These are phyloP conservation scores for Cosmia trapezina DNA, from an alignment of 2,888 invertebrate species.

Conservation along the genomic window DNA sequence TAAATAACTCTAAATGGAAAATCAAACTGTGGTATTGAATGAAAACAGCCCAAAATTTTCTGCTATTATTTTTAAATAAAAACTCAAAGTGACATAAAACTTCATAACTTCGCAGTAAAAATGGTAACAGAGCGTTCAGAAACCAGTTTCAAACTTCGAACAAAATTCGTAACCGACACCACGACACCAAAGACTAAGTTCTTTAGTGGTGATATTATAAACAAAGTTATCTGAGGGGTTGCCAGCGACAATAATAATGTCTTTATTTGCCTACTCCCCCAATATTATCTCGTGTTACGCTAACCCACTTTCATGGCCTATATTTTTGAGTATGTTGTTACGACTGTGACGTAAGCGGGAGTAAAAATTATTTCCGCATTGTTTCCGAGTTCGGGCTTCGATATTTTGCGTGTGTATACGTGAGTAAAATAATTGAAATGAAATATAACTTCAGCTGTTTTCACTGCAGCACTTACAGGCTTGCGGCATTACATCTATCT, in stretches of 20 bases:
- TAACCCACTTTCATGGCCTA: slow-evolving; percentile 62
- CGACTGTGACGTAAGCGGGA: slow-evolving; percentile 40
- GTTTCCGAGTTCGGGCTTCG: background rate
- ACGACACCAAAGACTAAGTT: slow-evolving; percentile 37
- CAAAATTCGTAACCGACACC: slow-evolving; percentile 35
- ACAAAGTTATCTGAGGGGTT: slow-evolving; percentile 43
- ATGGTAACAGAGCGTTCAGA: slow-evolving; percentile 25
- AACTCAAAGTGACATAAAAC: slow-evolving; percentile 25
- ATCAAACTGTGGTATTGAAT: background rate
- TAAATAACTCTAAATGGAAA: background rate
- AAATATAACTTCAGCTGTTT: background rate
- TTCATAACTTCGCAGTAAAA: slow-evolving; percentile 24
- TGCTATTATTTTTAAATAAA: slow-evolving; percentile 29
- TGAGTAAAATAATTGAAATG: background rate
- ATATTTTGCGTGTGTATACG: background rate
- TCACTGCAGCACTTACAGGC: background rate
- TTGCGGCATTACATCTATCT: background rate
- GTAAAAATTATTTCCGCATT: slow-evolving; percentile 25
- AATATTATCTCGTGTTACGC: slow-evolving; percentile 54
- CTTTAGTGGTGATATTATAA: slow-evolving; percentile 38
- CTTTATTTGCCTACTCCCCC: slow-evolving; percentile 60
- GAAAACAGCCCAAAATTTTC: background rate
- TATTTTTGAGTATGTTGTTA: slow-evolving; percentile 50
- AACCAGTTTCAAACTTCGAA: slow-evolving; percentile 45
- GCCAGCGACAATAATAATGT: slow-evolving; percentile 51